Evolutionary conservation across 92 coral and sea anemone genomes (phyloP).

Genomic region (Bergia puertoricense): DNA sequence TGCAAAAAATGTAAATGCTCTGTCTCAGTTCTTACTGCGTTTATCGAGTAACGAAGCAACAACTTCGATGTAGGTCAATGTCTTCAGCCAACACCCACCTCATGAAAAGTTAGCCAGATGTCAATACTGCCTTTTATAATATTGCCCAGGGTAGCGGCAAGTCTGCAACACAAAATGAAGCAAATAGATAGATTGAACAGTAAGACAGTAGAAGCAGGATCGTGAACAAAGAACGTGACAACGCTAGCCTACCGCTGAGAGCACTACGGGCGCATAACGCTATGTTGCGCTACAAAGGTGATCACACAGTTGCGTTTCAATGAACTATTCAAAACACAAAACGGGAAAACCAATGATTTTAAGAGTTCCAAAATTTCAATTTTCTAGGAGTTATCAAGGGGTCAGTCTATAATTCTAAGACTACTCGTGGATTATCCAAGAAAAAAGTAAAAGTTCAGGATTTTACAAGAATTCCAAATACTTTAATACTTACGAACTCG

Average conservation of each 20-base stretch:
- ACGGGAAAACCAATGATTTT: not conserved
- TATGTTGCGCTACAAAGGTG: no score
- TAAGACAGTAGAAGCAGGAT: no score
- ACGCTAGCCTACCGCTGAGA: no score
- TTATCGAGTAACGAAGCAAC: not conserved
- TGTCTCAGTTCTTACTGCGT: not conserved
- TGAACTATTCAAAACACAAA: not conserved
- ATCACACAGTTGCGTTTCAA: no score
- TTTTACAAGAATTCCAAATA: no score
- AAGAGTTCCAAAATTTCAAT: not conserved
- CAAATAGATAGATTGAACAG: no score
- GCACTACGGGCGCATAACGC: no score
- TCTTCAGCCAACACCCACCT: slow-evolving; percentile 49
- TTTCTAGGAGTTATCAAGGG: not conserved
- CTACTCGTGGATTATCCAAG: not conserved
- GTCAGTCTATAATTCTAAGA: not conserved
- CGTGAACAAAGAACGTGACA: no score
- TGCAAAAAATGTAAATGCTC: not conserved
- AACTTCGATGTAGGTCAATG: not conserved
- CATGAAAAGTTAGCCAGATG: slow-evolving; percentile 62
- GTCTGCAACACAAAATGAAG: slow-evolving; percentile 37
- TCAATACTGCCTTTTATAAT: slow-evolving; percentile 62
- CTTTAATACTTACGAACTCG: slow-evolving; percentile 29
- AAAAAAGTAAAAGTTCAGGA: not conserved
- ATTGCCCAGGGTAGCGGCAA: slow-evolving; percentile 53